Percentiles rank a stretch among this genome's conserved stretches.
Conservation (phyloP, 2,888 invertebrate genomes). For the Drosophila rellima region DNA sequence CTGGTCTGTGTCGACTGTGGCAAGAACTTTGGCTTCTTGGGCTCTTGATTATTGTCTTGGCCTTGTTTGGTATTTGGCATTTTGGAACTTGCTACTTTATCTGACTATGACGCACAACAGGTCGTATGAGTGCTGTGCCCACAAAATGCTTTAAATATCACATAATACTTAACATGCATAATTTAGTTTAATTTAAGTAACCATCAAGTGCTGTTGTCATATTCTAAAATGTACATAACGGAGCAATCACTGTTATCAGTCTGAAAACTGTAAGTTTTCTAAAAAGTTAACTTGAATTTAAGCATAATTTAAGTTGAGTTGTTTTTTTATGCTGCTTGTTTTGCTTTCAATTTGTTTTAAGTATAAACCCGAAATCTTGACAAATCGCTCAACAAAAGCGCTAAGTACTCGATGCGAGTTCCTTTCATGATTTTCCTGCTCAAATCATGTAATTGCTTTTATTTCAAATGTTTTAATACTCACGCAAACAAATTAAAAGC, state of each 20-base stretch:
- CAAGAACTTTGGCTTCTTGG: slow-evolving; percentile 22
- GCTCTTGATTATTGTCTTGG: slow-evolving; percentile 6
- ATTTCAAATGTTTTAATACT: slow-evolving; percentile 64
- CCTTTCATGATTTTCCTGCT: neutral
- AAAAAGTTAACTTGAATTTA: slow-evolving; percentile 1
- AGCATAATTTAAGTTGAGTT: neutral
- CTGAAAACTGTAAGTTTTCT: slow-evolving; percentile 3
- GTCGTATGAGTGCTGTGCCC: slow-evolving; percentile 59
- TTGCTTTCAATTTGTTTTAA: neutral
- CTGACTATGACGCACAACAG: slow-evolving; percentile 46
- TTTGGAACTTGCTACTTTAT: slow-evolving; percentile 10
- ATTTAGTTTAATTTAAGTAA: slow-evolving; percentile 26
- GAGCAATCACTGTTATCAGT: slow-evolving; percentile 11
- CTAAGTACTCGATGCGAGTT: slow-evolving; percentile 12
- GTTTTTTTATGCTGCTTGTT: neutral
- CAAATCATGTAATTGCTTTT: slow-evolving; percentile 28
- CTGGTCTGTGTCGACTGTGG: neutral
- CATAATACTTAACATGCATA: slow-evolving; percentile 8
- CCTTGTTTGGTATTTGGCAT: neutral
- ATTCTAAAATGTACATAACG: slow-evolving; percentile 40
- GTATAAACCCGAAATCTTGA: slow-evolving; percentile 11
- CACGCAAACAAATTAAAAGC: slow-evolving; percentile 61
- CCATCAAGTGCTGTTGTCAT: slow-evolving; percentile 14
- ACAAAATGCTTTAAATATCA: slow-evolving; percentile 1
- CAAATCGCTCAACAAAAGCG: slow-evolving; percentile 20